Conservation (phyloP, 2,113 vertebrate genomes). For the Capreolus pygargus region DNA sequence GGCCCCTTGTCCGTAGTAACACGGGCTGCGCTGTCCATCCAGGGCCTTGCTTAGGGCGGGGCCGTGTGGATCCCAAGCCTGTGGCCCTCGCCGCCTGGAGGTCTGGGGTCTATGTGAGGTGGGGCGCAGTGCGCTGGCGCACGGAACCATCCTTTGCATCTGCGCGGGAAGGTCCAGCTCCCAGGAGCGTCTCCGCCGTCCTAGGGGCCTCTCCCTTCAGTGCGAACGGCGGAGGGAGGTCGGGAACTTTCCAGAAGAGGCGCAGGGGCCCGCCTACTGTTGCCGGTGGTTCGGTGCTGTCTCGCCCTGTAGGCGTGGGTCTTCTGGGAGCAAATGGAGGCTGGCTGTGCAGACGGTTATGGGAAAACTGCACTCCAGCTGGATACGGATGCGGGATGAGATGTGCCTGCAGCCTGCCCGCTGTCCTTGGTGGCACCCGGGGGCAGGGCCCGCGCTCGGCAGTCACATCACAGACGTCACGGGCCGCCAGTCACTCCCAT, state of each 20-base stretch:
- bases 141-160: accelerated
- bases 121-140: not conserved
- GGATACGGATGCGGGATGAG: accelerated
- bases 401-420: accelerated
- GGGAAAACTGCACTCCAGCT: accelerated
- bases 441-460: accelerated
- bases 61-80: too few relatives aligned
- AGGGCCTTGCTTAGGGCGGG: not conserved
- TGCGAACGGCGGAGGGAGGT: too few relatives aligned
- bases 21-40: not conserved
- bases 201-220: not conserved
- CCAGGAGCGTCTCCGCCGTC: not conserved
- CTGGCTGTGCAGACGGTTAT: accelerated
- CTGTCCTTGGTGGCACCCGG: accelerated
- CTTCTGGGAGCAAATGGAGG: not conserved
- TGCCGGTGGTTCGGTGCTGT: too few relatives aligned
- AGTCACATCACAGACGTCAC: accelerated
- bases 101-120: accelerated
- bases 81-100: too few relatives aligned
- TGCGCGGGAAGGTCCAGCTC: not conserved
- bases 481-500: accelerated
- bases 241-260: not conserved
- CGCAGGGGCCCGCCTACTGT: not conserved
- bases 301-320: accelerated
- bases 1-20: not conserved